Conservation (phyloP, 1,140 invertebrate genomes). For the Sinella curviseta region DNA sequence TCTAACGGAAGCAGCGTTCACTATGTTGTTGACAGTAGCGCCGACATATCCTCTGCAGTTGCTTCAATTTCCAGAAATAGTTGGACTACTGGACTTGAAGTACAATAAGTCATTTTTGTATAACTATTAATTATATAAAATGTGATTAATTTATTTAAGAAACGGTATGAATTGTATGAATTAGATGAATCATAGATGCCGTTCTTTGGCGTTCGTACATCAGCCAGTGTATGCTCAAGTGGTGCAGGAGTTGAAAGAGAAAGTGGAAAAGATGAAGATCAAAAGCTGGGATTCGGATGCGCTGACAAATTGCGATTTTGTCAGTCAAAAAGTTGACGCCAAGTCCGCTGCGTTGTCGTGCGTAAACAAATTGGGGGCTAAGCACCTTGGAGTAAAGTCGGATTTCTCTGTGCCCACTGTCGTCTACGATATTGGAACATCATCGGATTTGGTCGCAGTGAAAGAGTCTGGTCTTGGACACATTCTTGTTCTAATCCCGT, state of each 20-base stretch:
- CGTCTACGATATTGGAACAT: constrained; percentile 39
- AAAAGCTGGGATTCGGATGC: not conserved
- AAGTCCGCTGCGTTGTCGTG: not conserved
- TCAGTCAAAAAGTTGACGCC: not conserved
- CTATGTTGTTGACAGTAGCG: not conserved
- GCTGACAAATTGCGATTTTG: not conserved
- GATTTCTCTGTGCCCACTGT: not conserved
- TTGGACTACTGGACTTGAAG: not conserved
- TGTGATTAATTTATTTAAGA: too few species aligned
- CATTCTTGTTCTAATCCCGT: constrained; percentile 36
- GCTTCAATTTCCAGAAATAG: not conserved
- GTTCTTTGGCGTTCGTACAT: constrained; percentile 41
- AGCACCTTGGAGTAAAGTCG: too few species aligned
- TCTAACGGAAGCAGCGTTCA: not conserved
- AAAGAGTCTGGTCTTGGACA: constrained; percentile 24
- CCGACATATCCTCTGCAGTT: not conserved
- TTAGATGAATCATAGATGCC: not conserved
- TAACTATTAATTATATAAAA: too few species aligned
- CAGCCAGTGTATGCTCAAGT: constrained; percentile 30
- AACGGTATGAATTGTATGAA: not conserved
- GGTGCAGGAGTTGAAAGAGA: constrained; percentile 5
- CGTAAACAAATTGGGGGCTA: not conserved
- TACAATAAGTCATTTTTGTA: too few species aligned
- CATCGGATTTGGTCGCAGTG: constrained; percentile 29
- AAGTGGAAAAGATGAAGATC: constrained; percentile 26